These are phyloP conservation scores for Polypedilum vanderplanki DNA, from an alignment of 1,140 invertebrate species.

Conservation along the genomic window DNA sequence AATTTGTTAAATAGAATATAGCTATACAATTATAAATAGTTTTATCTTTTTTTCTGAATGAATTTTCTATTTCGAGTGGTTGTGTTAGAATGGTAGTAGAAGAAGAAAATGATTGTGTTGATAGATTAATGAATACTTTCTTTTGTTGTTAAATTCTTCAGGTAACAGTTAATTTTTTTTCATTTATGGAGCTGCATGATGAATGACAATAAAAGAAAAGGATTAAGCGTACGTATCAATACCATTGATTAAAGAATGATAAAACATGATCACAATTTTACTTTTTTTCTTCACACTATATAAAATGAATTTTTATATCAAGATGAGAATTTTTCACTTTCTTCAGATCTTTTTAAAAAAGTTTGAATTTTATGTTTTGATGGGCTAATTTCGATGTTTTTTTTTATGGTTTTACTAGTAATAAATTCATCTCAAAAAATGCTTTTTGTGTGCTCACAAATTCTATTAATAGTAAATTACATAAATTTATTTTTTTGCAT, in stretches of 20 bases:
- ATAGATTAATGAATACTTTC: neutral
- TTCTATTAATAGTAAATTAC: neutral
- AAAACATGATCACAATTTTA: neutral
- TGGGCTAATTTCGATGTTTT: neutral
- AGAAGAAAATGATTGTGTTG: too few species aligned
- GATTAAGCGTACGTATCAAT: neutral
- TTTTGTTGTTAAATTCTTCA: neutral
- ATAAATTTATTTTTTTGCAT: neutral
- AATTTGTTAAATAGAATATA: too few species aligned
- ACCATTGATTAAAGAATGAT: too few species aligned
- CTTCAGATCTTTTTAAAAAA: neutral
- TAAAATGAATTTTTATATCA: neutral
- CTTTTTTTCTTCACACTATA: neutral
- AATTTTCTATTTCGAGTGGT: too few species aligned
- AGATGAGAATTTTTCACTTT: neutral
- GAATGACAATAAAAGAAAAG: neutral
- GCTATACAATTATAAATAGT: too few species aligned
- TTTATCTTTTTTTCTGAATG: too few species aligned
- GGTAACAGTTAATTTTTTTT: neutral
- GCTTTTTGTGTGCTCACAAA: neutral
- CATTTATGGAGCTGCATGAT: neutral
- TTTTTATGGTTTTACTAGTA: neutral
- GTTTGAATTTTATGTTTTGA: neutral
- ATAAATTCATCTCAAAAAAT: neutral
- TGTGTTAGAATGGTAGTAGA: too few species aligned